Evolutionary conservation across 2,888 invertebrate species (phyloP).

Genomic region (Acrobasis consociella): DNA sequence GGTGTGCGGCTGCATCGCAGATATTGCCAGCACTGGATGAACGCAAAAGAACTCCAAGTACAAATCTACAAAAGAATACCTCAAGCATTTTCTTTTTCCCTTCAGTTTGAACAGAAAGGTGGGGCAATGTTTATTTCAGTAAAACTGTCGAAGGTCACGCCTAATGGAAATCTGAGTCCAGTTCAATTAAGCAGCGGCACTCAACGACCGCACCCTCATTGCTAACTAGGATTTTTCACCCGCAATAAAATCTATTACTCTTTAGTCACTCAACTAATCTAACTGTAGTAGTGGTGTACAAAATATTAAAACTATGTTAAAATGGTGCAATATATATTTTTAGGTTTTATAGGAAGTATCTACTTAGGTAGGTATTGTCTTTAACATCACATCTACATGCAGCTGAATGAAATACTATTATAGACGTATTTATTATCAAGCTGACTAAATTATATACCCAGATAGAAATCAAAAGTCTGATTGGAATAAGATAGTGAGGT

Average conservation of each 20-base stretch:
- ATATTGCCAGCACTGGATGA: slow-evolving; percentile 53
- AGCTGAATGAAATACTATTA: no score
- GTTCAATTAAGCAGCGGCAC: slow-evolving; percentile 52
- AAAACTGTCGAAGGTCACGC: slow-evolving; percentile 53
- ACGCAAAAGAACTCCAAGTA: slow-evolving; percentile 38
- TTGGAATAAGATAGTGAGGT: no score
- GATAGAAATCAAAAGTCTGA: no score
- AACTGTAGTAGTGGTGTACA: background rate
- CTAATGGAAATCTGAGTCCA: slow-evolving; percentile 54
- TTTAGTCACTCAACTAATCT: background rate
- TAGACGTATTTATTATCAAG: no score
- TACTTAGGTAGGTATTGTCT: no score
- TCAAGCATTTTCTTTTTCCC: background rate
- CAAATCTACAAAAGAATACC: slow-evolving; percentile 20
- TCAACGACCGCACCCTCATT: slow-evolving; percentile 42
- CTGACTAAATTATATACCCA: no score
- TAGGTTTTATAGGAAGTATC: no score
- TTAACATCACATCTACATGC: no score
- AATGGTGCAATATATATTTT: background rate
- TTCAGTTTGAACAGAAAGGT: slow-evolving; percentile 40
- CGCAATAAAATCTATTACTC: slow-evolving; percentile 22
- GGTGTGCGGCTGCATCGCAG: slow-evolving; percentile 66
- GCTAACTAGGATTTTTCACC: slow-evolving; percentile 31
- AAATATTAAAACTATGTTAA: no score
- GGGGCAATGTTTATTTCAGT: slow-evolving; percentile 49